Evolutionary conservation across 1,140 invertebrate species (phyloP).

Genomic region (Meloidogyne floridensis): DNA sequence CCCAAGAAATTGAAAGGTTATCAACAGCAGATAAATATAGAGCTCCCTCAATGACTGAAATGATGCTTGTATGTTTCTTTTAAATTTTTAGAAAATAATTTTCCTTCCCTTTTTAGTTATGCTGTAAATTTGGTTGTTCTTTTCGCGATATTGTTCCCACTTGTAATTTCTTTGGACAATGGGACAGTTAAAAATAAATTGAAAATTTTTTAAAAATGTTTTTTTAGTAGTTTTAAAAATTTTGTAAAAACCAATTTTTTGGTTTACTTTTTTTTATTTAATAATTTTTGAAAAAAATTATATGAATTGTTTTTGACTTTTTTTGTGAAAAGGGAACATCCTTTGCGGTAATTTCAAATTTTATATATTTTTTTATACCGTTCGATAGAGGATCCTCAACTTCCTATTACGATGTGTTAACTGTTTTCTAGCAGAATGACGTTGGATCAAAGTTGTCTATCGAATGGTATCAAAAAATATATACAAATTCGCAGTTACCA

Average conservation of each 20-base stretch:
- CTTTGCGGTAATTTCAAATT: no score
- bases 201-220: background rate
- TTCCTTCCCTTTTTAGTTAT: conserved; percentile 11
- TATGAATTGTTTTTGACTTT: no score
- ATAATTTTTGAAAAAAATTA: no score
- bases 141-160: conserved; percentile 35
- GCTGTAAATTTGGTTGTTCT: conserved; percentile 39
- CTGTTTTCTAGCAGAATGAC: no score
- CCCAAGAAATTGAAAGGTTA: background rate
- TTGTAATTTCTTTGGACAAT: conserved; percentile 37
- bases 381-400: no score
- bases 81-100: background rate
- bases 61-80: conserved; percentile 30
- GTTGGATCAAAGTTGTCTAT: no score
- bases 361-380: no score
- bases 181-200: conserved; percentile 33
- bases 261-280: background rate
- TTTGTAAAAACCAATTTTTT: conserved; percentile 4
- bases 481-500: no score
- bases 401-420: no score
- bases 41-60: conserved; percentile 41
- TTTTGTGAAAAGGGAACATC: no score
- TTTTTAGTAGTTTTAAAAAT: background rate
- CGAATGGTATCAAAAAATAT: no score
- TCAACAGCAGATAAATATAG: conserved; percentile 16